Evolutionary conservation across 1,140 invertebrate species (phyloP).

Genomic region (Conus ventricosus): DNA sequence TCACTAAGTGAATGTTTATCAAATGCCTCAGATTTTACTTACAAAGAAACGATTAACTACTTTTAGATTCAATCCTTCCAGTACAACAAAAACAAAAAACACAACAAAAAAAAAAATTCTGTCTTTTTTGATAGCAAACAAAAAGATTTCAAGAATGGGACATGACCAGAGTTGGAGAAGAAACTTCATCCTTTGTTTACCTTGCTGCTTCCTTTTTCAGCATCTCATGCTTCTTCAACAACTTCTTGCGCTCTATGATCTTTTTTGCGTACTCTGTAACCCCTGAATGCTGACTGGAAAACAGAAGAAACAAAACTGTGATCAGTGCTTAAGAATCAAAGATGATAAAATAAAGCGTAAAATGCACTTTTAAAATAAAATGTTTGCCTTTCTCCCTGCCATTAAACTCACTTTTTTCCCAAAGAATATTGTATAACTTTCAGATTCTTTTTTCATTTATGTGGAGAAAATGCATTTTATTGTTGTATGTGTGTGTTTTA

Average conservation of each 20-base stretch:
- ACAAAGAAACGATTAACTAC: no score
- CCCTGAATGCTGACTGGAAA: constrained; percentile 69
- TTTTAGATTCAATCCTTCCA: no score
- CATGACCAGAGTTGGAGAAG: not conserved
- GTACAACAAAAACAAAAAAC: not conserved
- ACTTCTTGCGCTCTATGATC: constrained; percentile 71
- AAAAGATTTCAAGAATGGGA: not conserved
- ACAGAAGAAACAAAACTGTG: not conserved
- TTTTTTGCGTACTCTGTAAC: constrained; percentile 72
- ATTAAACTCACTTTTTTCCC: not conserved
- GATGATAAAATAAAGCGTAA: not conserved
- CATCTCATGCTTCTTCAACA: constrained; percentile 75
- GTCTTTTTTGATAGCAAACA: not conserved
- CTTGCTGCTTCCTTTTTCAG: constrained; percentile 73
- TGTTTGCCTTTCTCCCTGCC: not conserved
- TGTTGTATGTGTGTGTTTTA: no score
- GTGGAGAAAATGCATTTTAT: no score
- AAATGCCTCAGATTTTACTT: no score
- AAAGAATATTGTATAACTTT: not conserved
- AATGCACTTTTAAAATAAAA: not conserved
- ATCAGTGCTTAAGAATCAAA: not conserved
- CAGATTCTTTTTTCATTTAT: no score
- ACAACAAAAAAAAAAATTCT: not conserved
- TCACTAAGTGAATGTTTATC: no score
- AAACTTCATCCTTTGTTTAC: constrained; percentile 40